A percentile compares a stretch with the other conserved stretches of the same genome.
These are phyloP conservation scores for Pseudochirops corinnae DNA, from an alignment of 2,797 vertebrate genomes.

Conservation along the genomic window DNA sequence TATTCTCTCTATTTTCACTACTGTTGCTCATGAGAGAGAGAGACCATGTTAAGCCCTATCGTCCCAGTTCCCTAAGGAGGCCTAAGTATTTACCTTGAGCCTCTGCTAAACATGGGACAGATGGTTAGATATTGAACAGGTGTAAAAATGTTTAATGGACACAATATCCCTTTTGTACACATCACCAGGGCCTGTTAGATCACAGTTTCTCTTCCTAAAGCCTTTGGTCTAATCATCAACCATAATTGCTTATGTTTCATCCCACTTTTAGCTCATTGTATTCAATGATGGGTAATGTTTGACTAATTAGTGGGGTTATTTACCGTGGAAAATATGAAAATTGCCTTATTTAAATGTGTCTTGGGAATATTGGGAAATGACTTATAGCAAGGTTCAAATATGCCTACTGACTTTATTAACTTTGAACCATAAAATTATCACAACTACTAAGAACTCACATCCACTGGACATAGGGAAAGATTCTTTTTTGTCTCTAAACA, in stretches of 20 bases:
- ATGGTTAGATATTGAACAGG: conserved; percentile 56
- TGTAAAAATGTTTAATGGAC: conserved; percentile 65
- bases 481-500: neutral
- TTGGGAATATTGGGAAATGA: conserved; percentile 31
- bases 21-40: neutral
- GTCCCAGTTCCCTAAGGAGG: conserved; percentile 25
- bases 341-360: conserved; percentile 12
- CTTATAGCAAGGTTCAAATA: conserved; percentile 42
- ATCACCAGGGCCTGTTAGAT: conserved; percentile 55
- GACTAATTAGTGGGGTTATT: conserved; percentile 67
- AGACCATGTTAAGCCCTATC: neutral
- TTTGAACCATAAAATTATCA: conserved; percentile 23
- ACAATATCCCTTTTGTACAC: conserved; percentile 60
- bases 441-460: conserved; percentile 2
- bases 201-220: conserved; percentile 53
- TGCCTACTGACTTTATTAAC: conserved; percentile 48
- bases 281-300: conserved; percentile 68
- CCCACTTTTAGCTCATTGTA: conserved; percentile 76
- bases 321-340: conserved; percentile 48
- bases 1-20: neutral
- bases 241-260: conserved; percentile 75
- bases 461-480: conserved; percentile 18
- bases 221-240: conserved; percentile 71
- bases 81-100: conserved; percentile 54
- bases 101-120: conserved; percentile 60